Base-by-base conservation (phyloP, 2,113 vertebrate species). In the Aythya baeri region DNA sequence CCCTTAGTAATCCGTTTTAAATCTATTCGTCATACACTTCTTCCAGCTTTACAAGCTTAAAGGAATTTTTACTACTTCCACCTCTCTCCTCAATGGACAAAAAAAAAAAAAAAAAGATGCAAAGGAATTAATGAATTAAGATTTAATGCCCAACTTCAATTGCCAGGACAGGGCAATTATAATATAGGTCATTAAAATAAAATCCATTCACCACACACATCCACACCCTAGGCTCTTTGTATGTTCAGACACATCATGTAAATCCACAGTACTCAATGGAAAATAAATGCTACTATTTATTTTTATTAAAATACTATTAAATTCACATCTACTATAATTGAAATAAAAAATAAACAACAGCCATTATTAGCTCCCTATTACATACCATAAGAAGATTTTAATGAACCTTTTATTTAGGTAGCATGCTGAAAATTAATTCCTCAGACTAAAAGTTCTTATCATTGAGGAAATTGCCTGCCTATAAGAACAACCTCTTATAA, bases 341-440 rank as follows among this genome's bases (percentile, higher is more conserved):
- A 97, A 78, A 94, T 76, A 76, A 55, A 94, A 50, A 50, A 25
- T 25, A 50, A 50, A 25, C 49, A 50, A 95, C 61, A 93, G 73
- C 38, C 93, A 34, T 84, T 87, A 95, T 93, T 94, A 88, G 68
- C 61, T 96, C 44, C 67, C 46, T 88, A 44, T 67, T 90, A 91
- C 31, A 94, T 62, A 78, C 27, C 44, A 71, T 49, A 86, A 76
- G 77, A 91, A 67, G 44, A 93, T 82, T 92, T 95, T 96, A 97
- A 97, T 96, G 88, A 94, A 92, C 63, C 91, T 97, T 97, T 93
- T 59, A 95, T 94, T 95, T 91, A 94, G 92, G 55, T 79, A 93
- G 79, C 88, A 96, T 75, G 72, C n/a, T 80, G 67, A 93, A 97
- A 97, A 97, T 93, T 89, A 94, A 94, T 97, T 96, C 97, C 55